A percentile compares a stretch with the other conserved stretches of the same genome.
These are phyloP conservation scores for Etheostoma nigrum DNA, from an alignment of 2,797 vertebrate species.

Conservation along the genomic window DNA sequence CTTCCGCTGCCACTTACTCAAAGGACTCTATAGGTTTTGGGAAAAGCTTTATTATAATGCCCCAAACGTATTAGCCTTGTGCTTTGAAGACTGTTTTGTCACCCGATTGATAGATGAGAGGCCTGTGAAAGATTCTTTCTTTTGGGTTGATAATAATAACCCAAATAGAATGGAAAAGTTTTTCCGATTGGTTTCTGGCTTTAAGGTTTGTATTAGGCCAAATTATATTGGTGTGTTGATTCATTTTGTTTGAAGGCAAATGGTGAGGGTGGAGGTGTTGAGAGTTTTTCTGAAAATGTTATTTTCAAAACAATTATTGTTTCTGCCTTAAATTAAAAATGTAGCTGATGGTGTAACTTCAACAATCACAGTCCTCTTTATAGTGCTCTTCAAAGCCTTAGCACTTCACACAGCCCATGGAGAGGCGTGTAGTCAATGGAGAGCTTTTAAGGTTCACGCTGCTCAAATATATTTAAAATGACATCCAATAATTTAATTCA, in stretches of 20 bases:
- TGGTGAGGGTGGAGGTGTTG: slow-evolving; percentile 16
- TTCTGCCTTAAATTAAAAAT: slow-evolving; percentile 61
- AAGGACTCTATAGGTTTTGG: slow-evolving; percentile 70
- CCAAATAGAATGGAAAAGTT: slow-evolving; percentile 45
- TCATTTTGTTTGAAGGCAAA: slow-evolving; percentile 28
- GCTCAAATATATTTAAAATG: slow-evolving; percentile 60
- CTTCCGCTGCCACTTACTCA: slow-evolving; percentile 59
- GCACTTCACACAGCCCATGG: slow-evolving; percentile 60
- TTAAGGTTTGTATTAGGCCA: slow-evolving; percentile 27
- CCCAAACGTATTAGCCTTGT: slow-evolving; percentile 61
- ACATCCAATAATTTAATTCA: slow-evolving; percentile 49
- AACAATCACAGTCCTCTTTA: slow-evolving; percentile 56
- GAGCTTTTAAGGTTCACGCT: slow-evolving; percentile 50
- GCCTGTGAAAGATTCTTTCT: slow-evolving; percentile 50
- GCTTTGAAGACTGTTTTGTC: slow-evolving; percentile 71
- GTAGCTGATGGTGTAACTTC: slow-evolving; percentile 59
- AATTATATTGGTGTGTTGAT: slow-evolving; percentile 16
- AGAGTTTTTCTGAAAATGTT: slow-evolving; percentile 41
- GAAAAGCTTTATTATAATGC: slow-evolving; percentile 73
- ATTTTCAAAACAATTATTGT: slow-evolving; percentile 66
- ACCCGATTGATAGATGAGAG: slow-evolving; percentile 73
- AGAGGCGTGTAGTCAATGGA: slow-evolving; percentile 48
- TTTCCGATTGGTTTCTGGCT: slow-evolving; percentile 48
- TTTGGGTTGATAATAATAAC: slow-evolving; percentile 61
- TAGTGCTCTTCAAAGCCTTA: slow-evolving; percentile 65